phyloP scores from a whole-genome alignment of 2,888 invertebrate genomes.

The Hydropsyche betteni region DNA sequence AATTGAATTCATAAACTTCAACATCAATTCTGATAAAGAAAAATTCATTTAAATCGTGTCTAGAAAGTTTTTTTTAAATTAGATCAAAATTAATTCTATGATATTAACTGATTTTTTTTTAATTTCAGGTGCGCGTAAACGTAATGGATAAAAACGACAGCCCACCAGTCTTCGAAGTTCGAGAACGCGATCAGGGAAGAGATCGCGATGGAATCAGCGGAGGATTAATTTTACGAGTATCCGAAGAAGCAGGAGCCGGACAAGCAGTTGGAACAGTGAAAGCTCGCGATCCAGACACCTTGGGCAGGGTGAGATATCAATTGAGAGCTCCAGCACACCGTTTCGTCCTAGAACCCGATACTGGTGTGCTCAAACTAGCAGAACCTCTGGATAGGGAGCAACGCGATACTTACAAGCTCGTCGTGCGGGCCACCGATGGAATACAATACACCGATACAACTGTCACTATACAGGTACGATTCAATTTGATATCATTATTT shows the following conservation, averaged over 20 bases:
- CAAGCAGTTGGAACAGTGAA: conserved; percentile 79
- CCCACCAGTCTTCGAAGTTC: conserved; percentile 86
- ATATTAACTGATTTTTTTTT: conserved; percentile 51
- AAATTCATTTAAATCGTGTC: no score
- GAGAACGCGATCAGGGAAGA: conserved; percentile 13
- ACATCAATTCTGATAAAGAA: no score
- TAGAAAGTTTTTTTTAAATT: no score
- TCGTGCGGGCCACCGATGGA: conserved; percentile 88
- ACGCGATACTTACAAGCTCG: conserved; percentile 79
- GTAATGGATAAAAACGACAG: conserved; percentile 94
- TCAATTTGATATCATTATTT: neutral
- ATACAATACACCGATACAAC: conserved; percentile 83
- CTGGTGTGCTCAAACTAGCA: conserved; percentile 77
- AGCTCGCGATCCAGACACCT: conserved; percentile 87
- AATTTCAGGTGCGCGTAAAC: conserved; percentile 82
- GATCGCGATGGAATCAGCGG: conserved; percentile 53
- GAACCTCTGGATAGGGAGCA: conserved; percentile 87
- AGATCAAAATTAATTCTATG: no score
- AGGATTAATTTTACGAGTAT: conserved; percentile 77
- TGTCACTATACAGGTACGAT: conserved; percentile 79
- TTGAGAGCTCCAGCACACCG: conserved; percentile 74
- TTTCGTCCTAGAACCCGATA: conserved; percentile 76
- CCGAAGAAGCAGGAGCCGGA: conserved; percentile 86
- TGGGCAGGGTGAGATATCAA: conserved; percentile 79
- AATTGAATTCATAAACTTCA: no score